A percentile compares a stretch with the other conserved stretches of the same genome.
Conservation (phyloP, 1,140 invertebrate species). For the Nylanderia fulva region DNA sequence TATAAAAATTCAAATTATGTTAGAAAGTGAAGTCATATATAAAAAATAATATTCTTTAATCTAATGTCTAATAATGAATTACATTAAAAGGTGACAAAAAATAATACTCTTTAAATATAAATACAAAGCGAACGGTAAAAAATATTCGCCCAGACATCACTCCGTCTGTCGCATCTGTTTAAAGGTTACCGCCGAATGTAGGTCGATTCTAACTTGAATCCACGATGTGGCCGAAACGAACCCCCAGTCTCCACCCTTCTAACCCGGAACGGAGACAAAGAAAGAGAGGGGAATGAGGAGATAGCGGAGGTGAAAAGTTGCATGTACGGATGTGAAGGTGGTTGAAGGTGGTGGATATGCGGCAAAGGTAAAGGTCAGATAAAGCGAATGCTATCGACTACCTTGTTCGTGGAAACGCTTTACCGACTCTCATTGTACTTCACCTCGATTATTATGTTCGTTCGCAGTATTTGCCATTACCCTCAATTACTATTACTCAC, state of each 20-base stretch:
- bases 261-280: constrained; percentile 42
- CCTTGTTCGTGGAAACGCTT: constrained; percentile 69
- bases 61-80: too few species aligned
- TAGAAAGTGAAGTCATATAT: too few species aligned
- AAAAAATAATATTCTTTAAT: too few species aligned
- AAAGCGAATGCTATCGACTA: constrained; percentile 69
- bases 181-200: constrained; percentile 71
- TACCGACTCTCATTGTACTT: constrained; percentile 53
- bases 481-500: neutral
- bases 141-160: constrained; percentile 1
- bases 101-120: neutral
- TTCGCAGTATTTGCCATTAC: constrained; percentile 28
- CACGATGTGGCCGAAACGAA: constrained; percentile 52
- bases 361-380: constrained; percentile 79
- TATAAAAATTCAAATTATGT: too few species aligned
- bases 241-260: constrained; percentile 35
- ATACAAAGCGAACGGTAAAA: neutral
- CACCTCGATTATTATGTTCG: constrained; percentile 51
- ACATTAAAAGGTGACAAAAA: too few species aligned
- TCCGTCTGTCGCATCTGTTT: constrained; percentile 17
- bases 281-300: constrained; percentile 9
- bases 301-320: constrained; percentile 24
- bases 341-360: constrained; percentile 63
- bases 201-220: constrained; percentile 76
- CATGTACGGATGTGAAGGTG: constrained; percentile 17